Evolutionary conservation across 1,140 invertebrate species (phyloP).

Genomic region (Platorchestia sp.): DNA sequence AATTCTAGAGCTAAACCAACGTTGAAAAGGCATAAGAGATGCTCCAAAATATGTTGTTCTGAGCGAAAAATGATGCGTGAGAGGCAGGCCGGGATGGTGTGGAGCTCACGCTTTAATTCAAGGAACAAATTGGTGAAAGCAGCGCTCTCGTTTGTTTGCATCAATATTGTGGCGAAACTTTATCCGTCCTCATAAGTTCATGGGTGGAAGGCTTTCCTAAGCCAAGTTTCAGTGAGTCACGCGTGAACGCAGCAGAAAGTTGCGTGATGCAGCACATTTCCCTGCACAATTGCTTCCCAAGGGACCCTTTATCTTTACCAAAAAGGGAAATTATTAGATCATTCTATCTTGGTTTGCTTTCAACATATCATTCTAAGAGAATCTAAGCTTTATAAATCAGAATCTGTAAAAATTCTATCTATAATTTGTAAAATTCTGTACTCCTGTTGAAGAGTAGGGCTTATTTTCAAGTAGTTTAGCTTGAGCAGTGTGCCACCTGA

Average conservation of each 20-base stretch:
- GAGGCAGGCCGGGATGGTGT: not conserved
- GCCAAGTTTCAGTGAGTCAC: not conserved
- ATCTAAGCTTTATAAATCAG: not conserved
- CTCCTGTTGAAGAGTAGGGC: too few species aligned
- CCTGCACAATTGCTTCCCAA: not conserved
- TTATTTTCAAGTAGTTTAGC: not conserved
- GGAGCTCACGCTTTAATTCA: not conserved
- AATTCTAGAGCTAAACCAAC: not conserved
- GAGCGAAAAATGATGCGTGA: not conserved
- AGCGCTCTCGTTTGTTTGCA: not conserved
- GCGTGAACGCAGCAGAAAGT: not conserved
- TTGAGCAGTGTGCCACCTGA: not conserved
- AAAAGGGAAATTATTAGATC: not conserved
- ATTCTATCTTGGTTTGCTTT: not conserved
- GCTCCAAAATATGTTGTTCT: not conserved
- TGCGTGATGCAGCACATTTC: not conserved
- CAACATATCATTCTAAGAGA: not conserved
- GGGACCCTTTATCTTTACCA: not conserved
- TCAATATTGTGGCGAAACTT: not conserved
- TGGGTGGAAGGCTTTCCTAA: not conserved
- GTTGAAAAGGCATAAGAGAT: not conserved
- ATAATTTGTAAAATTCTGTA: not conserved
- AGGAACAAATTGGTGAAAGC: not conserved
- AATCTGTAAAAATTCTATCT: too few species aligned
- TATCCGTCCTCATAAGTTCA: not conserved